Evolutionary conservation across 1,140 invertebrate species (phyloP), one percentile per base, ranked within the genome.

Genomic region (Thaumatotibia leucotreta): DNA sequence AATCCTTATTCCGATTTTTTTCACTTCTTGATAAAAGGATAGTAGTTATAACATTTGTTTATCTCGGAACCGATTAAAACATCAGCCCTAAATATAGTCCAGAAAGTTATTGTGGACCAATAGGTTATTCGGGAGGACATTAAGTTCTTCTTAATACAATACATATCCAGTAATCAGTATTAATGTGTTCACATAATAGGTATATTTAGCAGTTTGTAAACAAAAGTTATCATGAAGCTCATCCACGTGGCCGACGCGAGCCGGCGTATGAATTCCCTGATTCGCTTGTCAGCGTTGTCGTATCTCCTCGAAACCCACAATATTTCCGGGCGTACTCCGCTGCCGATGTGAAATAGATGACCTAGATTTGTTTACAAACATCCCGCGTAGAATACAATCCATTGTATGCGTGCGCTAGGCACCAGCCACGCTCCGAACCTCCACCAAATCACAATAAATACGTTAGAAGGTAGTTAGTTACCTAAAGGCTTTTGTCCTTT

Each of bases 401-500:
- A 58, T 24, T 27, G 52, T 58, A 58, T 27, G 17, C 39, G 23
- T 58, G 27, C 52, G n/a, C 39, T 45, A 45, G 39, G 5, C 39
- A 45, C 14, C 39, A 6, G 39, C 35, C 35, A 45, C 17, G 39
- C 17, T 58, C 23, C 1, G 17, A 58, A 58, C 23, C 29, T 27
- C 50, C 22, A 54, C 50, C 11, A 6, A 54, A 54, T 54, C n/a
- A 24, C 23, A 58, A 58, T 27, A 29, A 58, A 27, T 58, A 58
- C 52, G 52, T 58, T 27, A 3, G 52, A 27, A 58, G 24, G 52
- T 76, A 75, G 73, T 89, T 76, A 75, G 73, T 89, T 88, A 91
- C 88, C 88, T 88, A 84, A 82, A 85, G 88, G 86, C 86, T 87
- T n/a, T 82, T 83, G 80, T 83, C 77, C 82, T 83, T 77, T 79